A percentile compares a stretch with the other conserved stretches of the same genome.
Conservation (phyloP, 2,888 invertebrate species). For the Amorpha juglandis region DNA sequence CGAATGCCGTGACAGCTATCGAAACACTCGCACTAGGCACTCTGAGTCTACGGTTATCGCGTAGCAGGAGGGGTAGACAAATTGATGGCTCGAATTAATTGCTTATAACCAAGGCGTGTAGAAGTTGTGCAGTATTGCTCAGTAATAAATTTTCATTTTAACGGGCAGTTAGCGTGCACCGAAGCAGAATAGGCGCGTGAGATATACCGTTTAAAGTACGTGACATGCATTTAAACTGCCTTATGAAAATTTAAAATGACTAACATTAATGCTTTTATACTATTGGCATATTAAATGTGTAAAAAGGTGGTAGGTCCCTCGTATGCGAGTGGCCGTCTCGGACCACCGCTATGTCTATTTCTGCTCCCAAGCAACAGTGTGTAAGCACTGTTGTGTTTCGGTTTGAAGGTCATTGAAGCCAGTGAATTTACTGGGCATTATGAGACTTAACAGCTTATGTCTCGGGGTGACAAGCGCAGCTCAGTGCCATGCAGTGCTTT, state of each 20-base stretch:
- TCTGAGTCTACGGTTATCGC: not conserved
- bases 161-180: constrained; percentile 57
- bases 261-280: constrained; percentile 36
- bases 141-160: constrained; percentile 62
- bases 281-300: constrained; percentile 40
- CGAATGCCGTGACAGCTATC: too few relatives aligned
- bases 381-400: too few relatives aligned
- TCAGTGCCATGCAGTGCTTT: too few relatives aligned
- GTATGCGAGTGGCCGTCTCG: too few relatives aligned
- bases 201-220: constrained; percentile 50
- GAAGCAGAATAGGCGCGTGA: constrained; percentile 44
- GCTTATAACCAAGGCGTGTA: constrained; percentile 39
- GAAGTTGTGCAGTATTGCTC: constrained; percentile 47
- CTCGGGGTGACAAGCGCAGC: too few relatives aligned
- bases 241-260: constrained; percentile 54
- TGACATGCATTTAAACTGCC: constrained; percentile 64
- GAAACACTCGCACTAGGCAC: too few relatives aligned
- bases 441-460: too few relatives aligned
- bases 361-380: too few relatives aligned
- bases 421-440: too few relatives aligned
- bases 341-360: too few relatives aligned
- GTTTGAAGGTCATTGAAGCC: too few relatives aligned
- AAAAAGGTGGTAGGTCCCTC: too few relatives aligned
- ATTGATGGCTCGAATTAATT: constrained; percentile 50
- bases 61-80: constrained; percentile 29